These are phyloP conservation scores for Spilogale gracilis DNA, from an alignment of 2,113 vertebrate species.

Conservation along the genomic window DNA sequence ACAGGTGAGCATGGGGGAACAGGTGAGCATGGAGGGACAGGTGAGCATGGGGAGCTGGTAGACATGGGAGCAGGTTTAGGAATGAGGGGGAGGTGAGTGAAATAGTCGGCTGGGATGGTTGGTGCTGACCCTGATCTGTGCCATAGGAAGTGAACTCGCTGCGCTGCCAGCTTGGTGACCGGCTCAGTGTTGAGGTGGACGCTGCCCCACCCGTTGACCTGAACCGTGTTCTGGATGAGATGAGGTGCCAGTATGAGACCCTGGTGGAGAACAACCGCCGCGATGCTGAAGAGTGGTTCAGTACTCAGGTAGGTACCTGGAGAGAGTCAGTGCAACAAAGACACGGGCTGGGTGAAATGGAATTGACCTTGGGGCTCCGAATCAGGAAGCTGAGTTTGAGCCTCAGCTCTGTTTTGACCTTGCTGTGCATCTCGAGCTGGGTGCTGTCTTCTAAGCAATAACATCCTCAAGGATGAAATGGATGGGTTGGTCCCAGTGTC, in stretches of 20 bases:
- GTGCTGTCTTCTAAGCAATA: background rate
- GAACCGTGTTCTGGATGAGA: constrained; percentile 83
- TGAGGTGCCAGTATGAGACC: constrained; percentile 85
- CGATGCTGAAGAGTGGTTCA: constrained; percentile 85
- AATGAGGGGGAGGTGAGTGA: background rate
- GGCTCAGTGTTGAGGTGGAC: constrained; percentile 85
- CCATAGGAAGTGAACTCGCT: constrained; percentile 81
- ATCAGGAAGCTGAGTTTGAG: background rate
- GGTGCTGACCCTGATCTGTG: background rate
- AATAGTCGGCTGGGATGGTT: background rate
- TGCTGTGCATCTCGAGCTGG: background rate
- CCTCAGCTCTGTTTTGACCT: background rate
- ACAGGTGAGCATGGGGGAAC: background rate
- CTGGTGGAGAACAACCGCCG: constrained; percentile 83
- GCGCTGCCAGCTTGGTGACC: constrained; percentile 83
- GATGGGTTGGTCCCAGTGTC: background rate
- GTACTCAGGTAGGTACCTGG: constrained; percentile 77
- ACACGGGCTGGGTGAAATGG: accelerated
- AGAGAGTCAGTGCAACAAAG: constrained; percentile 81
- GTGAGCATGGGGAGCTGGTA: background rate
- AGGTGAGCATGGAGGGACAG: background rate
- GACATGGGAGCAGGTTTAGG: too few species aligned
- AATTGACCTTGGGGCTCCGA: background rate
- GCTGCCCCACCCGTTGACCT: constrained; percentile 83
- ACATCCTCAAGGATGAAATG: background rate